phyloP scores from a whole-genome alignment of 2,888 invertebrate genomes.

The Chalcis sispes region DNA sequence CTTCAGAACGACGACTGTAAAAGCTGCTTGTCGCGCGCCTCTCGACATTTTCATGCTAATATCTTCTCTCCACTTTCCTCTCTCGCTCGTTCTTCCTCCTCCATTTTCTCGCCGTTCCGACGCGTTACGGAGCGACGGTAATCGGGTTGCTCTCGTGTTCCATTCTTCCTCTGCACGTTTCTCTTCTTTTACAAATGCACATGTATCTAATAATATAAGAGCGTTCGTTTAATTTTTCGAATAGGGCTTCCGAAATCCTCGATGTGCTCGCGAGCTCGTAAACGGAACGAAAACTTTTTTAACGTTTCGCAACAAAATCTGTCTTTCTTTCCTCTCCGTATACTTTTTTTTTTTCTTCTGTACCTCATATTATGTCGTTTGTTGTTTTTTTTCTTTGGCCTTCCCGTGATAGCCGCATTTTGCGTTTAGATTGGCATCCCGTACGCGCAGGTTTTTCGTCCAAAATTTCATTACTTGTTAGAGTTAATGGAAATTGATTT shows the following conservation, averaged over 20 bases:
- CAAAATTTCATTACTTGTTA: no score
- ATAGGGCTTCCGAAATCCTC: slow-evolving; percentile 15
- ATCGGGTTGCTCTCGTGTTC: slow-evolving; percentile 22
- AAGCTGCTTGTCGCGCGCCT: slow-evolving; percentile 14
- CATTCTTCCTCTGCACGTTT: neutral
- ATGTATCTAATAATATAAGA: no score
- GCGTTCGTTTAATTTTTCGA: no score
- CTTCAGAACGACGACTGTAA: slow-evolving; percentile 4
- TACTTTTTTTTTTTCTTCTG: no score
- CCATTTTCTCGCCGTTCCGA: neutral
- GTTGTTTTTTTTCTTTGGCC: no score
- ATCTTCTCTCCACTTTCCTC: neutral
- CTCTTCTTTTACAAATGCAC: no score
- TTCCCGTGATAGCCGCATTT: no score
- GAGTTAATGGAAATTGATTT: no score
- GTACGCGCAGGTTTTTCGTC: no score
- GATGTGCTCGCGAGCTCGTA: slow-evolving; percentile 11
- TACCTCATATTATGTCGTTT: no score
- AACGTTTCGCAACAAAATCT: neutral
- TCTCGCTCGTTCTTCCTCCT: neutral
- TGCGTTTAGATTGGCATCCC: no score
- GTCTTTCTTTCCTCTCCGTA: neutral
- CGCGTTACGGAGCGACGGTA: slow-evolving; percentile 3
- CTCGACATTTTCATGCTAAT: slow-evolving; percentile 37
- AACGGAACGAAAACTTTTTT: slow-evolving; percentile 10